Base-by-base conservation (phyloP, 2,888 invertebrate species). In the Pherbina coryleti region DNA sequence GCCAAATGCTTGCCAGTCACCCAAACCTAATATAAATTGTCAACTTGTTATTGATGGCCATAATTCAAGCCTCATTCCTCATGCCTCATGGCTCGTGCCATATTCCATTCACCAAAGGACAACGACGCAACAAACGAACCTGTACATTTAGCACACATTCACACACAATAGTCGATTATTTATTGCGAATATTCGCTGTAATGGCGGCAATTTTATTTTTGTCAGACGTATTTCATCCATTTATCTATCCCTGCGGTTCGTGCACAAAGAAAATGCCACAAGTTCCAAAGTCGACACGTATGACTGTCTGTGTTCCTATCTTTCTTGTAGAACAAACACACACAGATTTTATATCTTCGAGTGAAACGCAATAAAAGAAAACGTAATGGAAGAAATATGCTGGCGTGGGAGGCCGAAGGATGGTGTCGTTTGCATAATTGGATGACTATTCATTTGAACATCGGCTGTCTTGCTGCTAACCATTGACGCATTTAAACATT, bases 391-490 rank as follows among this genome's bases (percentile, higher is more conserved):
- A 44, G 44, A 44, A 44, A 44, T 44, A 14, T 11, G 44, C 7
- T 44, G 14, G 44, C 44, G 44, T 14, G 44, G 44, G 14, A 44
- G 44, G 34, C 25, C 17, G 5, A 28, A 64, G 64, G 64, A 64
- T 25, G 64, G 28, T 66, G 37, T 60, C 71, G 79, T 81, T 81
- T 80, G 73, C 81, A 80, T 81, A 79, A 80, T 78, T 78, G 78
- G 79, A 76, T 74, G 78, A 69, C 79, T 77, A 72, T 71, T 78
- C 79, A 62, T 64, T 64, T 31, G 22, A 25, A 28, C 44, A 44
- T 44, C 11, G 44, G 44, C 44, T 44, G 44, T 44, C 44, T 44
- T 44, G 44, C 44, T 44, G 44, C 44, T 34, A 64, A 11, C n/a
- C 64, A n/a, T 64, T 64, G 64, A 64, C 64, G 31, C 28, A 14